phyloP scores from a whole-genome alignment of 2,113 vertebrate species.

The Epinephelus lanceolatus region DNA sequence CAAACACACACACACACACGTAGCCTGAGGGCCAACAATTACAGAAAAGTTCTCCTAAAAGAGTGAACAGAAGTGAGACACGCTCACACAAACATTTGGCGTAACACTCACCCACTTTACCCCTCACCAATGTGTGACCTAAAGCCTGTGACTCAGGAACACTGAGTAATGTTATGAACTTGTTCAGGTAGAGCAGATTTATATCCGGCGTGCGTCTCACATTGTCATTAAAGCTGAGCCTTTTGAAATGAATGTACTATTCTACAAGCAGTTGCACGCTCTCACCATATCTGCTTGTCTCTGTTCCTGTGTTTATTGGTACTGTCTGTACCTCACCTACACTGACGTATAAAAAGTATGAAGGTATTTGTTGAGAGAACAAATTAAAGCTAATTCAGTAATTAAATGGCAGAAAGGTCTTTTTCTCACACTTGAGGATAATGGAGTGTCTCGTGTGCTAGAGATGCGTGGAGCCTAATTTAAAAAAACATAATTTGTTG shows the following conservation, averaged over 20 bases:
- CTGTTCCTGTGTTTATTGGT: constrained; percentile 35
- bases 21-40: constrained; percentile 62
- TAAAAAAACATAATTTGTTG: constrained; percentile 90
- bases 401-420: constrained; percentile 88
- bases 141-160: constrained; percentile 47
- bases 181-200: constrained; percentile 5
- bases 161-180: constrained; percentile 33
- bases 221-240: constrained; percentile 54
- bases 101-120: constrained; percentile 34
- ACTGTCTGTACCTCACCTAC: not conserved
- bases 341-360: constrained; percentile 55
- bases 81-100: constrained; percentile 50
- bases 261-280: constrained; percentile 30
- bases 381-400: constrained; percentile 80
- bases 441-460: constrained; percentile 90
- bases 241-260: constrained; percentile 43
- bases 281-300: not conserved
- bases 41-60: constrained; percentile 49
- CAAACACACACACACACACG: constrained; percentile 60
- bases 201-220: constrained; percentile 13
- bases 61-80: constrained; percentile 42
- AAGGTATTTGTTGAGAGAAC: constrained; percentile 70
- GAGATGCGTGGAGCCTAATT: constrained; percentile 89
- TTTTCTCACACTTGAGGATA: constrained; percentile 89
- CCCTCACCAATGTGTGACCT: constrained; percentile 35